Percentiles rank a stretch among this genome's conserved stretches.
phyloP scores from a whole-genome alignment of 2,113 vertebrate genomes.

The Oncorhynchus kisutch region DNA sequence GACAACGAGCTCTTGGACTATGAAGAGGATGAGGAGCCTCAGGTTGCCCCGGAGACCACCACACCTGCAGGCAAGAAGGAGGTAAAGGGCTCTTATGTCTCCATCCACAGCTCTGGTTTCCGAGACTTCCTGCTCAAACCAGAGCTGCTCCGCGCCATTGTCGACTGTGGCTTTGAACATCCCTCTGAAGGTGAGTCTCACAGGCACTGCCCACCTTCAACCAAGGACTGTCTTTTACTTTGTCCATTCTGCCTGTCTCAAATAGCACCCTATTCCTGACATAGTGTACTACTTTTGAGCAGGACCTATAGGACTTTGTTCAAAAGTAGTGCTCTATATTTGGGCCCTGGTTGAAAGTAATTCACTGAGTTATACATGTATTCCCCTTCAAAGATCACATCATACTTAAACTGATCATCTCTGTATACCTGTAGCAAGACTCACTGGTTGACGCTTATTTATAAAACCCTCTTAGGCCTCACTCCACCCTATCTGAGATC shows the following conservation, averaged over 20 bases:
- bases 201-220: background rate
- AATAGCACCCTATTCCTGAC: no score
- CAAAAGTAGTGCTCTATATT: background rate
- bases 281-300: background rate
- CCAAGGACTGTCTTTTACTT: background rate
- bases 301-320: background rate
- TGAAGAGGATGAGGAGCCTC: slow-evolving; percentile 85
- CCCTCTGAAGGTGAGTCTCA: slow-evolving; percentile 79
- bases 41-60: slow-evolving; percentile 71
- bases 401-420: no score
- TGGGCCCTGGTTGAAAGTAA: background rate
- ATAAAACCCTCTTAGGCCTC: no score
- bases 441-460: no score
- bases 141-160: slow-evolving; percentile 84
- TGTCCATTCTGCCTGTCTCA: no score
- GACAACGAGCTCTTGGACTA: slow-evolving; percentile 87
- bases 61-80: slow-evolving; percentile 78
- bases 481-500: no score
- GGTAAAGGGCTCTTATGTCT: slow-evolving; percentile 86
- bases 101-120: slow-evolving; percentile 89
- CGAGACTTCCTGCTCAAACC: slow-evolving; percentile 87
- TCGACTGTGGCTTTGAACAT: slow-evolving; percentile 89
- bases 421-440: no score
- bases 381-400: no score
- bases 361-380: no score